Base-by-base conservation (phyloP, 2,888 invertebrate genomes). In the Neoscelio sp. region DNA sequence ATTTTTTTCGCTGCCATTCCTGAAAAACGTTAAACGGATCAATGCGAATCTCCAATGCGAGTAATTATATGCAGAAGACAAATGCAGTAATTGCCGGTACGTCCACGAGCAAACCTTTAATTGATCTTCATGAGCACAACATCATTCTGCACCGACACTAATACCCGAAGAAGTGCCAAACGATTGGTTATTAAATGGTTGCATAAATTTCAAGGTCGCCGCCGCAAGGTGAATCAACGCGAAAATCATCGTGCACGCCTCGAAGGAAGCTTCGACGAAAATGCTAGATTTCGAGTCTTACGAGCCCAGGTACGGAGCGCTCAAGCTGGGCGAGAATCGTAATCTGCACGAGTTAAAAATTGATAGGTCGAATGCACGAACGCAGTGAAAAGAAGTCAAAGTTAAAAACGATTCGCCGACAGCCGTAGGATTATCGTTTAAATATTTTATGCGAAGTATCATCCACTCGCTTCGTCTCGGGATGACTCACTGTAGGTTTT, bases 101-200 rank as follows among this genome's bases (percentile, higher is more conserved):
- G n/a, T 2, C 2, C 10, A 33, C 17, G 8, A 42, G 35, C 65
- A 46, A 44, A 52, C 48, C 17, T 33, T 60, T 60, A 75, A 75
- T 75, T 60, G 35, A 67, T 75, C 67, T 60, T 50, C 30, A 44
- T 26, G 38, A 33, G 17, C 48, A 35, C 40, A 18, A 18, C 23
- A 40, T 40, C 12, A 30, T 74, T 50, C 52, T 23, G 28, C 33
- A 4, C 52, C 18, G 20, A 50, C 62, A 28, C 15, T 46, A 26
- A 42, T 42, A 26, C 10, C 2, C 44, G 33, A 17, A 65, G 40
- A 74, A 67, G 68, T 75, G 75, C 62, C 56, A 70, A 76, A 64
- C 64, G 70, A 70, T 68, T 70, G 33, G 42, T 76, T 76, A 76
- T 76, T 76, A 76, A 76, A 76, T 40, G 50, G 56, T 76, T 76